Conservation (phyloP, 1,140 invertebrate genomes). For the Amyelois transitella region DNA sequence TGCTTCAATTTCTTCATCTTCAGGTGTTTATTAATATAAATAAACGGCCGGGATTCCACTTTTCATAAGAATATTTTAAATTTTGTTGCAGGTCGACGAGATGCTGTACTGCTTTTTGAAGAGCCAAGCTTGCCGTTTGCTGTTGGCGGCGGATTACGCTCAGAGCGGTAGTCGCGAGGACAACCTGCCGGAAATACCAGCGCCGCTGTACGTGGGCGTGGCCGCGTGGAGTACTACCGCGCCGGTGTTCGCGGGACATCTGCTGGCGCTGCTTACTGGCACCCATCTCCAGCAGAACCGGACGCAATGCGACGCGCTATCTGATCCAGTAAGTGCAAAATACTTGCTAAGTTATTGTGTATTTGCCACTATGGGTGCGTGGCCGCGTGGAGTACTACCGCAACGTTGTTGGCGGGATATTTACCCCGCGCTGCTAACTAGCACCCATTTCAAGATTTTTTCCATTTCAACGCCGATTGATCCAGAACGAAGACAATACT, state of each 20-base stretch:
- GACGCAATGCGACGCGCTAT: slow-evolving; percentile 32
- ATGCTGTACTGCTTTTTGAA: slow-evolving; percentile 87
- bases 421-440: no score
- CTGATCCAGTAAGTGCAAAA: slow-evolving; percentile 28
- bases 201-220: slow-evolving; percentile 78
- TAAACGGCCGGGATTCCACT: no score
- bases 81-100: slow-evolving; percentile 76
- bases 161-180: slow-evolving; percentile 19
- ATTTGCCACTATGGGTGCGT: no score
- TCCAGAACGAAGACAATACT: no score
- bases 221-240: slow-evolving; percentile 49
- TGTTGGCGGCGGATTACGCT: slow-evolving; percentile 75
- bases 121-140: slow-evolving; percentile 81
- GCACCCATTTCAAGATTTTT: no score
- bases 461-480: no score
- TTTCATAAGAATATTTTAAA: no score
- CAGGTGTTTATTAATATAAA: no score
- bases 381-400: no score
- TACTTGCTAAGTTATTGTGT: background rate
- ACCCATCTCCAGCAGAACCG: slow-evolving; percentile 27
- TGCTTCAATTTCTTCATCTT: no score
- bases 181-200: slow-evolving; percentile 15
- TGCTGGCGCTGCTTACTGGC: slow-evolving; percentile 75
- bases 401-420: no score
- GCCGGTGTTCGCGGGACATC: slow-evolving; percentile 72